These are phyloP conservation scores for sheep (Ovis aries) DNA, from an alignment of 2,113 vertebrate genomes.

Conservation along the genomic window ARS-UI_Ramb_v3.0 NC_056077.1:33151501-33152000, in stretches of 20 bases:
- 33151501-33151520: background rate
- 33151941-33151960: background rate
- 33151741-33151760: background rate
- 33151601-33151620: background rate
- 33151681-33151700: background rate
- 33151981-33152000: background rate
- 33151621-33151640: background rate
- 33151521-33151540: background rate
- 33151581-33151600: background rate
- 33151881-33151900: background rate
- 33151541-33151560: background rate
- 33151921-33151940: background rate
- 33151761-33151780: background rate
- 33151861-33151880: background rate
- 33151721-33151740: background rate
- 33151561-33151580: background rate
- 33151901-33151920: background rate
- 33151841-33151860: background rate
- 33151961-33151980: background rate
- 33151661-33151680: background rate
- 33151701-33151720: background rate
- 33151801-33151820: background rate
- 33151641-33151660: background rate
- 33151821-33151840: background rate
- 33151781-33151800: background rate